Evolutionary conservation across 2,888 invertebrate species (phyloP).

Genomic region (Odontocerum albicorne): DNA sequence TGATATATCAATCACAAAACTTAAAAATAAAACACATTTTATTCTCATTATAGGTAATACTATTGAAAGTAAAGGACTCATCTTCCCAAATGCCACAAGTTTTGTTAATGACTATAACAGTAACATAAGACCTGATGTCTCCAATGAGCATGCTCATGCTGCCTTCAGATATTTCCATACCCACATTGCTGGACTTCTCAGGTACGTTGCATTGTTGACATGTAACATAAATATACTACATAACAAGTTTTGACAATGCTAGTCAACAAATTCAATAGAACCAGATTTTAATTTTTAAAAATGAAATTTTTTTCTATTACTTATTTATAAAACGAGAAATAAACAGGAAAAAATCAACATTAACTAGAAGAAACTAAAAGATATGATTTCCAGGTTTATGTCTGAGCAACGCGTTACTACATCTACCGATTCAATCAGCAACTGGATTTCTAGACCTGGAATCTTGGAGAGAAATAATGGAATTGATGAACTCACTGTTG

Average conservation of each 20-base stretch:
- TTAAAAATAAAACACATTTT: no score
- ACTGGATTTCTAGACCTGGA: conserved; percentile 57
- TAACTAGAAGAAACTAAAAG: neutral
- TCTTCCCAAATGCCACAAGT: conserved; percentile 40
- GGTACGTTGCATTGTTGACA: conserved; percentile 47
- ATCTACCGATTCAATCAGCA: conserved; percentile 48
- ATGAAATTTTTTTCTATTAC: no score
- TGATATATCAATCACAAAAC: no score
- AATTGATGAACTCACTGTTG: conserved; percentile 40
- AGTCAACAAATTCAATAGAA: no score
- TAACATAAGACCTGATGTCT: conserved; percentile 57
- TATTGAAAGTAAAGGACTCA: conserved; percentile 46
- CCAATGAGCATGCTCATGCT: conserved; percentile 65
- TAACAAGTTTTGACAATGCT: no score
- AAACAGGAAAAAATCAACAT: neutral
- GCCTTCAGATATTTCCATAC: conserved; percentile 68
- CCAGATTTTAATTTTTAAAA: no score
- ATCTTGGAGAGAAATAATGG: conserved; percentile 50
- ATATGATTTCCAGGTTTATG: conserved; percentile 5
- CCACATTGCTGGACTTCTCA: conserved; percentile 55
- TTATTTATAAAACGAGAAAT: neutral
- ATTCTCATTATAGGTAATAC: neutral
- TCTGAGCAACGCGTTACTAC: neutral
- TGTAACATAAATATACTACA: no score
- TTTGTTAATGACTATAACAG: conserved; percentile 55